These are phyloP conservation scores for Idaea aversata DNA, from an alignment of 2,888 invertebrate genomes.

Conservation along the genomic window DNA sequence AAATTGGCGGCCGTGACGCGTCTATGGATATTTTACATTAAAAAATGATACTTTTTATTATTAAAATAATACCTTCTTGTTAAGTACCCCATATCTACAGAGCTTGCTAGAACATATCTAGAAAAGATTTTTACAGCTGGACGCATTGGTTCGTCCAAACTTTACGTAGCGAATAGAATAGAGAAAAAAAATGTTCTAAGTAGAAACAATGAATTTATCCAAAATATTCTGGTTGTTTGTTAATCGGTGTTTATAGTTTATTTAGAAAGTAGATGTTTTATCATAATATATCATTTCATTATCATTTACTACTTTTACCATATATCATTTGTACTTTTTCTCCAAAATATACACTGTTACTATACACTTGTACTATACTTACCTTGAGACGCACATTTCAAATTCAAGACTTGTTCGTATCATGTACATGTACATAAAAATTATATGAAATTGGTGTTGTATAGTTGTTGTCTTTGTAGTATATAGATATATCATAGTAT, in stretches of 20 bases:
- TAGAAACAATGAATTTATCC: conserved; percentile 52
- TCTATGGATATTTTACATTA: too few species aligned
- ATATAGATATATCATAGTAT: conserved; percentile 27
- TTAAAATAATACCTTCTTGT: too few species aligned
- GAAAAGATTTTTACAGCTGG: too few species aligned
- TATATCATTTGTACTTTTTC: conserved; percentile 24
- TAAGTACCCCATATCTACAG: too few species aligned
- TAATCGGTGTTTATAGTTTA: conserved; percentile 37
- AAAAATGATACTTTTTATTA: too few species aligned
- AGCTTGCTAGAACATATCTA: too few species aligned
- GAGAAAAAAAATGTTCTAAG: conserved; percentile 22
- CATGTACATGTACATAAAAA: conserved; percentile 55
- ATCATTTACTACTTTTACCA: conserved; percentile 30
- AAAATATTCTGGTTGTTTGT: conserved; percentile 47
- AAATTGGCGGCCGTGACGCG: too few species aligned
- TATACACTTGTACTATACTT: conserved; percentile 28
- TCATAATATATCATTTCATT: conserved; percentile 36
- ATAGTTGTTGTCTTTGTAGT: conserved; percentile 60
- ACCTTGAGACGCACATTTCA: conserved; percentile 68
- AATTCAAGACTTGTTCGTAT: conserved; percentile 71
- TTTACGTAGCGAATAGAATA: conserved; percentile 19
- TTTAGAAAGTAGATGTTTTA: conserved; percentile 30
- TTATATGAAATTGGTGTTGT: conserved; percentile 56
- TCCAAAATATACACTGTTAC: conserved; percentile 14
- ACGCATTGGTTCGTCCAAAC: too few species aligned